phyloP scores from a whole-genome alignment of 2,888 invertebrate species.

The Tenthredo notha region DNA sequence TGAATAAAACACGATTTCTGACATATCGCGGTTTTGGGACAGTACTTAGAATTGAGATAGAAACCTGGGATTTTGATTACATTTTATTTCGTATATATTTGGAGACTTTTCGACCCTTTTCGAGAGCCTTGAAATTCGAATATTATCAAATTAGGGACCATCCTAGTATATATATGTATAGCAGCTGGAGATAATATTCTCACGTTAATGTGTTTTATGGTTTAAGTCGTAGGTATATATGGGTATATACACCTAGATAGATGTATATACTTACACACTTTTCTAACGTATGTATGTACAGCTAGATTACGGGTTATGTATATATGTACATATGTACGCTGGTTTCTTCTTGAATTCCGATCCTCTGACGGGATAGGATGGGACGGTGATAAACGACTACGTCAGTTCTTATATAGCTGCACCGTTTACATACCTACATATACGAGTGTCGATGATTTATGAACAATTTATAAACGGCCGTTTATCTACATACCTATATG shows the following conservation, averaged over 20 bases:
- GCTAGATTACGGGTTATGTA: not conserved
- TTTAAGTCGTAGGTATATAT: not conserved
- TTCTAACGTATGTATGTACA: not conserved
- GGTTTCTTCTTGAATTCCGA: not conserved
- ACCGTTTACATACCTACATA: not conserved
- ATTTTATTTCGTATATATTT: too few species aligned
- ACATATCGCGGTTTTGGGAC: too few species aligned
- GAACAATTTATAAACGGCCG: not conserved
- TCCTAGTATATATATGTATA: not conserved
- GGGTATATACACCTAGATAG: not conserved
- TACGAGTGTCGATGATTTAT: constrained; percentile 31
- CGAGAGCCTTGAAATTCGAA: too few species aligned
- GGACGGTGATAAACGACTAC: constrained; percentile 6
- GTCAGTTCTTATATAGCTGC: not conserved
- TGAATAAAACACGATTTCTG: too few species aligned
- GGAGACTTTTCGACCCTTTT: too few species aligned
- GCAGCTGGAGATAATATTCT: not conserved
- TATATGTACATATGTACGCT: not conserved
- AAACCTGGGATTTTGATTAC: too few species aligned
- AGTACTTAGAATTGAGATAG: too few species aligned
- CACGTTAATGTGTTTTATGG: not conserved
- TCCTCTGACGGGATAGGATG: constrained; percentile 17
- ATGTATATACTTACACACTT: not conserved
- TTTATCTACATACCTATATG: not conserved
- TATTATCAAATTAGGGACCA: too few species aligned